Base-by-base conservation (phyloP, 2,113 vertebrate genomes). In the Picathartes gymnocephalus region DNA sequence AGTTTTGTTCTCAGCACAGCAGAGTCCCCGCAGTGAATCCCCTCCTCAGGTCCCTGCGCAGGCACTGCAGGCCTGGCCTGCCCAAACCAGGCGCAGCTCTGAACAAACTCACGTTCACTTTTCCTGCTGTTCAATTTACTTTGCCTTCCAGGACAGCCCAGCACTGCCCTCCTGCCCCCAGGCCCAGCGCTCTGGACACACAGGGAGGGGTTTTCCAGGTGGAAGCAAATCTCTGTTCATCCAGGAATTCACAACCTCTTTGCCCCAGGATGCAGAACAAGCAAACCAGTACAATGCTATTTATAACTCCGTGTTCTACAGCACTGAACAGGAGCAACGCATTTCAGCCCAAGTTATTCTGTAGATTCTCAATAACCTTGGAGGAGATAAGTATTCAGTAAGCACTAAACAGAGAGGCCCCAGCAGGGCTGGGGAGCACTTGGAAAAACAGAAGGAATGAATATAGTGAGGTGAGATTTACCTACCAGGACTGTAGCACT, bases 401-500 rank as follows among this genome's bases (percentile, higher is more conserved):
- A 79, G 37, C 10, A 50, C 39, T 37, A 28, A 19, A 60, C 54
- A 84, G 33, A 69, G 54, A 86, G 39, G 40, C 16, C 35, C n/a
- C 69, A 58, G 81, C 65, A 80, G 58, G 58, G 74, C 60, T 56
- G 19, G 4, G 42, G 12, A 81, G 21, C 69, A 37, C 71, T 27
- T 19, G 35, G 20, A 22, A 50, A 33, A 20, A 50, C 47, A 69
- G 24, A 53, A 64, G 31, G 13, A 92, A 73, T 16, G 23, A 74
- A 72, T 10, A 65, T 5, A 90, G 90, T 20, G 40, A 76, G 62
- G 56, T 45, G 48, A 44, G 64, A 76, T 74, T 77, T 88, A 81
- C 87, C 87, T 72, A 51, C 28, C 50, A 93, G 53, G 35, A 82
- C 81, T 39, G 57, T 10, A 88, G 66, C 76, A 93, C 56, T 94